Evolutionary conservation across 2,888 invertebrate genomes (phyloP).

Genomic region (Malacosoma neustria): DNA sequence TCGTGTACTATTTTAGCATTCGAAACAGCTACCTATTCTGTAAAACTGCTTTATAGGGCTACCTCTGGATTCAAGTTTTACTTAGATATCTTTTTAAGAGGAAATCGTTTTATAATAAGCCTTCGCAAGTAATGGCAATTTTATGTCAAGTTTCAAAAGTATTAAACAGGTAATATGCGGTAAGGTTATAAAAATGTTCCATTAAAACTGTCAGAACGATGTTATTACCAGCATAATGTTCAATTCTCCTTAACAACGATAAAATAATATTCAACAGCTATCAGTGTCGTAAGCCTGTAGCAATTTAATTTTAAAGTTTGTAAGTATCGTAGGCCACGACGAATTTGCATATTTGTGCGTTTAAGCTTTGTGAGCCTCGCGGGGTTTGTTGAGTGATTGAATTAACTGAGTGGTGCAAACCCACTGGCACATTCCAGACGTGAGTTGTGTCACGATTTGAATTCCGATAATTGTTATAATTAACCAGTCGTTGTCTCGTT

Average conservation of each 20-base stretch:
- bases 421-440: conserved; percentile 40
- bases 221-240: not conserved
- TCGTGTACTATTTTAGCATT: too few relatives aligned
- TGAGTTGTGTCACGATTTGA: conserved; percentile 43
- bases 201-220: not conserved
- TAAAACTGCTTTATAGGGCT: too few relatives aligned
- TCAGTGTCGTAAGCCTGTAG: conserved; percentile 27
- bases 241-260: conserved; percentile 11
- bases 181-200: not conserved
- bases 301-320: conserved; percentile 51
- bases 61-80: too few relatives aligned
- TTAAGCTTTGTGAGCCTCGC: conserved; percentile 29
- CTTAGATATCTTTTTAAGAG: too few relatives aligned
- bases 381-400: conserved; percentile 51
- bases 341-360: conserved; percentile 62
- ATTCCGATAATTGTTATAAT: conserved; percentile 49
- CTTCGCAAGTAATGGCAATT: too few relatives aligned
- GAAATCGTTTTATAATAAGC: too few relatives aligned
- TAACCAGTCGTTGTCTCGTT: conserved; percentile 30
- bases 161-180: not conserved
- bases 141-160: too few relatives aligned
- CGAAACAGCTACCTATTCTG: too few relatives aligned
- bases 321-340: conserved; percentile 23
- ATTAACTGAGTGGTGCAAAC: conserved; percentile 50
- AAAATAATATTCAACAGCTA: conserved; percentile 24